These are phyloP conservation scores for Gymnocypris eckloni DNA, from an alignment of 2,797 vertebrate species.

Conservation along the genomic window DNA sequence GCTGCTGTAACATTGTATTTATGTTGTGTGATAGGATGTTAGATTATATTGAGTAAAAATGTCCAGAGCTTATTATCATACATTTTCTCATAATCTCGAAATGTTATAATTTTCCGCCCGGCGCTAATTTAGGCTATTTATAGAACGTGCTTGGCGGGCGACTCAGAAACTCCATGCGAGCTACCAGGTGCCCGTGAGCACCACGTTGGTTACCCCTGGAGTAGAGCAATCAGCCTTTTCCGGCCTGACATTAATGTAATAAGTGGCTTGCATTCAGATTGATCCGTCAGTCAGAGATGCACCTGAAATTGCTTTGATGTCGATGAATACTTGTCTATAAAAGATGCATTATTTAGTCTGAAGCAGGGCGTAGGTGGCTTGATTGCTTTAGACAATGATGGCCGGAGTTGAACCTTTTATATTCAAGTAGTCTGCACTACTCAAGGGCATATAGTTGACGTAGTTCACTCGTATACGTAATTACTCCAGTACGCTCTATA, in stretches of 20 bases:
- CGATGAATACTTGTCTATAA: constrained; percentile 9
- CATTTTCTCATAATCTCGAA: too few relatives aligned
- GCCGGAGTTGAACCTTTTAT: background rate
- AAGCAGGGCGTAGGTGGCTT: constrained; percentile 30
- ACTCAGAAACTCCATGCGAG: too few relatives aligned
- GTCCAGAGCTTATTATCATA: too few relatives aligned
- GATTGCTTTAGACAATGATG: constrained; percentile 9
- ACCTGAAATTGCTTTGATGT: constrained; percentile 28
- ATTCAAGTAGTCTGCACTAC: background rate
- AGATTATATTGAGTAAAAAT: too few relatives aligned
- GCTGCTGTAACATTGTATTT: too few relatives aligned
- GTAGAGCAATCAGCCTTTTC: constrained; percentile 14
- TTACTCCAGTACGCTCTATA: background rate
- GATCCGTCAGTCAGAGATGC: background rate
- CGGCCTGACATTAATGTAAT: constrained; percentile 10
- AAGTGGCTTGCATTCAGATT: background rate
- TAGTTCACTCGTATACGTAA: background rate
- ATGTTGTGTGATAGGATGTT: too few relatives aligned
- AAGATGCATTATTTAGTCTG: constrained; percentile 18
- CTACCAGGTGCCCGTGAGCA: too few relatives aligned
- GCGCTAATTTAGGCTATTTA: too few relatives aligned
- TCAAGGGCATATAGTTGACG: background rate
- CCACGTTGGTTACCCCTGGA: too few relatives aligned
- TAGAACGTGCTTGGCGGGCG: too few relatives aligned
- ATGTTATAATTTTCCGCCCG: too few relatives aligned